Conservation (phyloP, 2,113 vertebrate species). For the Chascanopsetta lugubris region DNA sequence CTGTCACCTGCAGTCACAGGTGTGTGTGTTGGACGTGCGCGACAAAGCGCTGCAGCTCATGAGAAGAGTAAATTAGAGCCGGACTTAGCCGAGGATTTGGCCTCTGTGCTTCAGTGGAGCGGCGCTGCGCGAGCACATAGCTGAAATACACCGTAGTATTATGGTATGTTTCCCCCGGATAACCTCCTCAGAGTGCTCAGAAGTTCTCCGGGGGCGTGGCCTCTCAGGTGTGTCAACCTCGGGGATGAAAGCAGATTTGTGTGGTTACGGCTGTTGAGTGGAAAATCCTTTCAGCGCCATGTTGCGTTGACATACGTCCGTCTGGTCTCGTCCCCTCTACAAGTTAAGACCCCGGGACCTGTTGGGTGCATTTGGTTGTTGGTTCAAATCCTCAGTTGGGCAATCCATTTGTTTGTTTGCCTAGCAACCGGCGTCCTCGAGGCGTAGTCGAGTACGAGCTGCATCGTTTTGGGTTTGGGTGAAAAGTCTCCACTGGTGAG, state of each 20-base stretch:
- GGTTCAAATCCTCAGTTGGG: not conserved
- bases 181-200: no score
- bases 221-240: not conserved
- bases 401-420: not conserved
- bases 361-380: constrained; percentile 1
- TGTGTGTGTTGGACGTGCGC: constrained; percentile 19
- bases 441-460: not conserved
- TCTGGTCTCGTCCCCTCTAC: not conserved
- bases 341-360: not conserved
- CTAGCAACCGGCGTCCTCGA: not conserved
- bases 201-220: no score
- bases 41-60: constrained; percentile 5
- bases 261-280: not conserved
- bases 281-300: not conserved
- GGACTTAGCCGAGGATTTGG: constrained; percentile 4
- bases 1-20: no score
- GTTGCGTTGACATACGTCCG: constrained; percentile 3
- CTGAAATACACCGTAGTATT: not conserved
- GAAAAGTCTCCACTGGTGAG: no score
- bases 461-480: no score
- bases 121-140: not conserved
- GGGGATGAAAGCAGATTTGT: not conserved
- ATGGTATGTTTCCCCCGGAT: not conserved
- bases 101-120: not conserved
- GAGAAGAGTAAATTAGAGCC: constrained; percentile 30